Conservation (phyloP, 2,888 invertebrate species). For the Sesamia inferens region DNA sequence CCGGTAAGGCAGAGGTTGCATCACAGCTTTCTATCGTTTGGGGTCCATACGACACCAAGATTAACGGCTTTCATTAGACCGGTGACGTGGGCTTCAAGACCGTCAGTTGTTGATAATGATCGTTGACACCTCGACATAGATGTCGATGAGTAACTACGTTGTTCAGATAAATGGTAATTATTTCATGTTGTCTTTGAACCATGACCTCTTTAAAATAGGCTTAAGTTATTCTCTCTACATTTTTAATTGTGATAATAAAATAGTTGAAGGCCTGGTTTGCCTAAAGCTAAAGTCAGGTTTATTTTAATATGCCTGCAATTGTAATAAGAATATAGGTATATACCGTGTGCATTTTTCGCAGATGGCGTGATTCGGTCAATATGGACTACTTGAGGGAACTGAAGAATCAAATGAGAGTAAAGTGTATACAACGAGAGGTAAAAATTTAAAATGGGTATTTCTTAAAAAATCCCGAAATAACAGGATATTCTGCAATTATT, state of each 20-base stretch:
- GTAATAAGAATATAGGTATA: not conserved
- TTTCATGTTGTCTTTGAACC: slow-evolving; percentile 60
- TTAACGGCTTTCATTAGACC: slow-evolving; percentile 78
- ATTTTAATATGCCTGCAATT: not conserved
- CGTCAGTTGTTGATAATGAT: slow-evolving; percentile 67
- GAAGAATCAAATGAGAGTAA: slow-evolving; percentile 84
- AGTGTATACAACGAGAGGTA: slow-evolving; percentile 81
- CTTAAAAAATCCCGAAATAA: not conserved
- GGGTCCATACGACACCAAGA: slow-evolving; percentile 68
- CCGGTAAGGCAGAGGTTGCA: slow-evolving; percentile 70
- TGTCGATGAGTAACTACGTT: slow-evolving; percentile 59
- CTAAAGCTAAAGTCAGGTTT: not conserved
- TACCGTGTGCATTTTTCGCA: slow-evolving; percentile 59
- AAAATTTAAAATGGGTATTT: not conserved
- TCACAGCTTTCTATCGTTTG: slow-evolving; percentile 79
- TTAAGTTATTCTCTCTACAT: slow-evolving; percentile 24
- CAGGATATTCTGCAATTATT: too few relatives aligned
- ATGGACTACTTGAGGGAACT: slow-evolving; percentile 82
- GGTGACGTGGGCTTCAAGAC: slow-evolving; percentile 64
- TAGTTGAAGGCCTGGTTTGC: not conserved
- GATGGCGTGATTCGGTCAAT: slow-evolving; percentile 86
- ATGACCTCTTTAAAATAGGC: slow-evolving; percentile 35
- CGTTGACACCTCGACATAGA: slow-evolving; percentile 62
- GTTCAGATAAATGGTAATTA: slow-evolving; percentile 65
- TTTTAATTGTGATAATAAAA: slow-evolving; percentile 23